Evolutionary conservation across 2,113 vertebrate species (phyloP), one percentile per base, ranked within the genome.

Genomic region (Gymnarchus niloticus): DNA sequence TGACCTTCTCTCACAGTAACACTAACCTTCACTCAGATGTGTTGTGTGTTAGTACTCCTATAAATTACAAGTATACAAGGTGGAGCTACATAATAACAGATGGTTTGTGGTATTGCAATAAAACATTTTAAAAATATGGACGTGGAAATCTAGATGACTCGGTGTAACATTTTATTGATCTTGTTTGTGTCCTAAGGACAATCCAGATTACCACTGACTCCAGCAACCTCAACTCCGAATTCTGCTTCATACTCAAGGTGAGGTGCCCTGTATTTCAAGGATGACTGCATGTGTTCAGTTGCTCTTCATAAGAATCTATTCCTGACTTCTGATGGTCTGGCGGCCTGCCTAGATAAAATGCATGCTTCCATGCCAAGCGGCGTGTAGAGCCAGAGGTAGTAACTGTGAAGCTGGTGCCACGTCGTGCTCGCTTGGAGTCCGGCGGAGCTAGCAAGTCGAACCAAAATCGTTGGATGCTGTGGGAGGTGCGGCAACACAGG

Each of bases 241-340:
- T 99, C 85, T 99, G 97, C 94, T 99, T 96, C 93, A 98, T 99
- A 85, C 95, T 99, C 85, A 99, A 99, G 96, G 98, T 99, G 88
- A 88, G 61, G 61, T 12, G 41, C 12, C 54, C 69, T 82, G 61
- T 83, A 0, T 57, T 82, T 1, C 48, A 3, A 56, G 56, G 56
- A n/a, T 56, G 1, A 8, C 12, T n/a, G 8, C 9, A 9, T n/a
- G 3, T 19, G 21, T 41, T 65, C 25, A 23, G 25, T 8, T 65
- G 59, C 21, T n/a, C 12, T 12, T 57, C 56, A 57, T 10, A 17
- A 56, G 14, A 10, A 17, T 57, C 56, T 57, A 12, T 57, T 57
- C 2, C 56, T 10, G 52, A 56, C 21, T 78, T 78, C 41, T 46
- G 44, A 78, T 44, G 37, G 37, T 37, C 44, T 78, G 76, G 23